A percentile compares a stretch with the other conserved stretches of the same genome.
Evolutionary conservation across 2,113 vertebrate species (phyloP).

Genomic region (Bufo bufo): DNA sequence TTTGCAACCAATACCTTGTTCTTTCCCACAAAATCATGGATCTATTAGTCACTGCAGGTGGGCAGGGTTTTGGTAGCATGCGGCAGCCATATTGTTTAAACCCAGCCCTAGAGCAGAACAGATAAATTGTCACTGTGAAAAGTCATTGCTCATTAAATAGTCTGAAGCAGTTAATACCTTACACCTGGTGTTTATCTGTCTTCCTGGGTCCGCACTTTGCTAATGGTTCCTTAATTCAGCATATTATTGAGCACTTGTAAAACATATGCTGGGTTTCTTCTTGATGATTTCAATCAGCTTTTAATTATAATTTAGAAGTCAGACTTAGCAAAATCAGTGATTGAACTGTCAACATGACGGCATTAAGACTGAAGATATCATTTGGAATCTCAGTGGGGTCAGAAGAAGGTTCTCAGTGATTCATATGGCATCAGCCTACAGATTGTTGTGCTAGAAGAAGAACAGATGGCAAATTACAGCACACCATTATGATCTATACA

Average conservation of each 20-base stretch:
- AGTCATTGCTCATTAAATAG: neutral
- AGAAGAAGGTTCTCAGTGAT: neutral
- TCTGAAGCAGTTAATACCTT: constrained; percentile 19
- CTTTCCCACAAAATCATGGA: no score
- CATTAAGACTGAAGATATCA: neutral
- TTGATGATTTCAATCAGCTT: neutral
- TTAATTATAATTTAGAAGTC: neutral
- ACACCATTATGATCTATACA: no score
- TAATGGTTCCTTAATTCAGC: neutral
- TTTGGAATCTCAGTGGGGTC: neutral
- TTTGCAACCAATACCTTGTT: no score
- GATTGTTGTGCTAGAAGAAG: neutral
- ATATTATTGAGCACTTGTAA: neutral
- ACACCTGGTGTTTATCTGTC: neutral
- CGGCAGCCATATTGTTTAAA: no score
- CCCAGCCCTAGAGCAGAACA: neutral
- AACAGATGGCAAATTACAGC: neutral
- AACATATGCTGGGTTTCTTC: neutral
- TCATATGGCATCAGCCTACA: neutral
- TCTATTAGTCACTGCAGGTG: no score
- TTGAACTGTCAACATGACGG: constrained; percentile 3
- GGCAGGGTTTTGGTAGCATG: no score
- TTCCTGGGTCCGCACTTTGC: no score
- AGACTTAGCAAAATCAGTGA: neutral
- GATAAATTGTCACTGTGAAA: neutral